Evolutionary conservation across 53 echinoderm and acorn worm genomes (phyloP).

Genomic region (Apostichopus leukothele): DNA sequence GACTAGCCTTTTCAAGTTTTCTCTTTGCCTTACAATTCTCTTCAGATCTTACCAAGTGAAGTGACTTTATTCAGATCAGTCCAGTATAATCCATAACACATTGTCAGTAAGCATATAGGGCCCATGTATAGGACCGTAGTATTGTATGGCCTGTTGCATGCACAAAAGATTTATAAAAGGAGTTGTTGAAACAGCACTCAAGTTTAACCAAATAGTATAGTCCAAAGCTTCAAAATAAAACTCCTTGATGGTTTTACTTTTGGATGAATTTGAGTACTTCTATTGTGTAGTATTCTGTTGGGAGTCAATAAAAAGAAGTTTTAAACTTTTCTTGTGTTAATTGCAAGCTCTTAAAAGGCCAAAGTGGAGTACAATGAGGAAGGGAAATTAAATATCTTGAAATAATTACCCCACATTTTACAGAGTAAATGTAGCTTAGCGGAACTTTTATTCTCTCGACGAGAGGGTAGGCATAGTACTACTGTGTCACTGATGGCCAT

Average conservation of each 20-base stretch:
- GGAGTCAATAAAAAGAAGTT: background rate
- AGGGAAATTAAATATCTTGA: constrained; percentile 4
- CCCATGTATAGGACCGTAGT: background rate
- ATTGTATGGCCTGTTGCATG: background rate
- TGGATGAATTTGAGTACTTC: too few species aligned
- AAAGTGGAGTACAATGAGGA: constrained; percentile 26
- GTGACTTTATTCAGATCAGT: too few species aligned
- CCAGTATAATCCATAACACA: too few species aligned
- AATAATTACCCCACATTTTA: constrained; percentile 9
- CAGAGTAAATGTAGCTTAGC: too few species aligned
- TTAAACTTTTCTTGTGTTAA: background rate
- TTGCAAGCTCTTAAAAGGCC: background rate
- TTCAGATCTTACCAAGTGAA: too few species aligned
- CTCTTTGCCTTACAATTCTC: too few species aligned
- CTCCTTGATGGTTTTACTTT: too few species aligned
- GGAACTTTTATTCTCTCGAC: too few species aligned
- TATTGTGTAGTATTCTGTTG: background rate
- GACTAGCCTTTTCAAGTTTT: too few species aligned
- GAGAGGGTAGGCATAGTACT: too few species aligned
- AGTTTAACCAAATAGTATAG: background rate
- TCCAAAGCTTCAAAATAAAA: too few species aligned
- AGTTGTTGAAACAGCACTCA: background rate
- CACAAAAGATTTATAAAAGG: background rate
- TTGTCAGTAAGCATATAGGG: background rate
- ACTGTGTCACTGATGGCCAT: too few species aligned